phyloP scores from a whole-genome alignment of 2,888 invertebrate species.

The Cryptosula pallasiana region DNA sequence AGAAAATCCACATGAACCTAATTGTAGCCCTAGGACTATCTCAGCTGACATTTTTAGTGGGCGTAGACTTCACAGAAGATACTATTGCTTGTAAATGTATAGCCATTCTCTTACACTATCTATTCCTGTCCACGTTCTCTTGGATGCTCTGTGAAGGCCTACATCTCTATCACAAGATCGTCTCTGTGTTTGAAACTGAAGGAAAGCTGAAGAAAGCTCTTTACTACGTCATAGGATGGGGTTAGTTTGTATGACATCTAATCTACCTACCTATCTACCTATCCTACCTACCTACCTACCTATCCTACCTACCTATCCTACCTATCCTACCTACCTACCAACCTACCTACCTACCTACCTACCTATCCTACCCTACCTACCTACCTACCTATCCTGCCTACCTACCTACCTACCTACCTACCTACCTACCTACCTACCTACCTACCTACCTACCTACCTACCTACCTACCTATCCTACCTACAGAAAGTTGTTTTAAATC shows the following conservation, averaged over 20 bases:
- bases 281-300: too few relatives aligned
- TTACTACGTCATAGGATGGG: slow-evolving; percentile 41
- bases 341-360: too few relatives aligned
- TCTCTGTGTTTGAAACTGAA: slow-evolving; percentile 39
- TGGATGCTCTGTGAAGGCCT: slow-evolving; percentile 47
- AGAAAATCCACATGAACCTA: slow-evolving; percentile 38
- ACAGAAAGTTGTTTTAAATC: too few relatives aligned
- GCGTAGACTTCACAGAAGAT: slow-evolving; percentile 29
- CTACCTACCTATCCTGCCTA: too few relatives aligned
- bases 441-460: too few relatives aligned
- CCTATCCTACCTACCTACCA: too few relatives aligned
- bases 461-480: too few relatives aligned
- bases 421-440: too few relatives aligned
- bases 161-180: slow-evolving; percentile 41
- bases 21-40: slow-evolving; percentile 36
- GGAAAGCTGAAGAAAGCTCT: slow-evolving; percentile 34
- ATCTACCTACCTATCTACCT: too few relatives aligned
- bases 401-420: too few relatives aligned
- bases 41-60: slow-evolving; percentile 36
- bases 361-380: too few relatives aligned
- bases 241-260: slow-evolving; percentile 30
- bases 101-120: slow-evolving; percentile 39
- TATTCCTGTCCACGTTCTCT: slow-evolving; percentile 38
- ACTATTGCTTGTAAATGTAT: slow-evolving; percentile 34
- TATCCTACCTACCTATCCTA: too few relatives aligned